Base-by-base conservation (phyloP, 2,113 vertebrate species). In the Lagopus leucura region DNA sequence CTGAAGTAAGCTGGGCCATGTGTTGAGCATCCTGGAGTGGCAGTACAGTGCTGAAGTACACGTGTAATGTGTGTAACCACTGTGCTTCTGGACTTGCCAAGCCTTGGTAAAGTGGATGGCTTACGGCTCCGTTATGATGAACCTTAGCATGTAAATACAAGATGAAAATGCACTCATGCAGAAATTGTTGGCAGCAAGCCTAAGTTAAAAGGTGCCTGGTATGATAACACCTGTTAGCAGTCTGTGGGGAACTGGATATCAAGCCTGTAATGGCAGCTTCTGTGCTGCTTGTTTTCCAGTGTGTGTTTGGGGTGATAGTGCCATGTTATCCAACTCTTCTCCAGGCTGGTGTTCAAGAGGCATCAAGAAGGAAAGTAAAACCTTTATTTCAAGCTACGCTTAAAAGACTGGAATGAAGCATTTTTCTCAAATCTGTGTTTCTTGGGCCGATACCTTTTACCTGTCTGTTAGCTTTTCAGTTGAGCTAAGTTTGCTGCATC, bases 101-200 rank as follows among this genome's bases (percentile, higher is more conserved):
- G 57, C 27, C 8, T 43, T 34, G n/a, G 4, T 54, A 21, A 73
- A 70, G 63, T 11, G 27, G 25, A 10, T 50, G 42, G 36, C 9
- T 66, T 75, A 24, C 32, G 7, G 1, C 47, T 89, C 11, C 36
- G 30, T 60, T 74, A 38, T 8, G 36, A 13, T 77, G 47, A 77
- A 36, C 19, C 64, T 64, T 60, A 34, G 28, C 67, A 82, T 19
- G 2, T 74, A 64, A 71, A 60, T 40, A 48, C 16, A 30, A 22
- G 0, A 2, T 52, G 52, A 17, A 89, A 71, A 72, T 36, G 11
- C 43, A 8, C 18, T 74, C 42, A 25, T 40, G 24, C 38, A 67
- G 38, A 66, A 86, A 60, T 36, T 60, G n/a, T n/a, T 93, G 89
- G 87, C 94, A 83, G 27, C 10, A 30, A 60, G 93, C 72, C 89